phyloP scores from a whole-genome alignment of 2,797 vertebrate genomes.

The Tarsius wallacei region DNA sequence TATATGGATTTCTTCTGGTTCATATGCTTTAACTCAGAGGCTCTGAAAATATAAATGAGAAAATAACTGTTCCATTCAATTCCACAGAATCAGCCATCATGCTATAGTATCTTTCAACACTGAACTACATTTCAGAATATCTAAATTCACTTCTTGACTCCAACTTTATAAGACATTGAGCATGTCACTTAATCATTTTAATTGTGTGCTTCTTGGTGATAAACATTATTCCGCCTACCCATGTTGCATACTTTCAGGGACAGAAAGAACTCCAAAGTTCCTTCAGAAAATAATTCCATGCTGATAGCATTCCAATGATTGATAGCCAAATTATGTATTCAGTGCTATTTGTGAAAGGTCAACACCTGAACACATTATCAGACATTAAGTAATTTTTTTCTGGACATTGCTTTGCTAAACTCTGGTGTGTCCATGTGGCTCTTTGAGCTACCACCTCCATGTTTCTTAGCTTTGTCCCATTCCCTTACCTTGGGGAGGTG shows the following conservation, averaged over 20 bases:
- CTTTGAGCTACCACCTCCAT: too few relatives aligned
- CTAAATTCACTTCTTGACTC: neutral
- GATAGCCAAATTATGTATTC: constrained; percentile 11
- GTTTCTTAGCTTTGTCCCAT: too few relatives aligned
- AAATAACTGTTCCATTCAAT: neutral
- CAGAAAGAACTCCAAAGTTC: neutral
- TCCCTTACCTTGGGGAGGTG: too few relatives aligned
- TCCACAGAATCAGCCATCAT: neutral
- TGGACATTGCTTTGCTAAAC: too few relatives aligned
- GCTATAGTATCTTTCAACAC: neutral
- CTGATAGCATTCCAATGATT: neutral
- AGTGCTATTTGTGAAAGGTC: neutral
- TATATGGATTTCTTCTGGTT: neutral
- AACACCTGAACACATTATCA: neutral
- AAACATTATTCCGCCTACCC: neutral
- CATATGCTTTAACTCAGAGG: neutral
- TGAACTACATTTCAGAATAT: neutral
- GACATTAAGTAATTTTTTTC: neutral
- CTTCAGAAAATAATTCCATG: neutral
- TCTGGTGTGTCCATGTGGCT: too few relatives aligned
- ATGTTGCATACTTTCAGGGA: neutral
- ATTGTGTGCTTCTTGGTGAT: neutral
- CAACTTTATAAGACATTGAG: neutral
- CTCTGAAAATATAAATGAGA: neutral
- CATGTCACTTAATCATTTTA: neutral